phyloP scores from a whole-genome alignment of 2,113 vertebrate species.

The Odobenus rosmarus region DNA sequence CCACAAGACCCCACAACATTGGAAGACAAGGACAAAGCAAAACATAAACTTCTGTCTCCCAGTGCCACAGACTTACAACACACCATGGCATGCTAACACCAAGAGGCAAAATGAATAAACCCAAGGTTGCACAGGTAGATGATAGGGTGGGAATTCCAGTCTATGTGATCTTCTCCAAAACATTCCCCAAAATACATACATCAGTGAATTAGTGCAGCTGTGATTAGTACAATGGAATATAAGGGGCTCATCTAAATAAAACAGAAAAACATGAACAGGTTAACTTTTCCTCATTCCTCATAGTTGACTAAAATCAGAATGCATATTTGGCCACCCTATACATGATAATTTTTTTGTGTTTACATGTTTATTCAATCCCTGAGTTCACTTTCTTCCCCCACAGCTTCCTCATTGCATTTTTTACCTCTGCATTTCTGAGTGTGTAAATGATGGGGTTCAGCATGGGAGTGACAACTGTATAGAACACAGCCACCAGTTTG shows the following conservation, averaged over 20 bases:
- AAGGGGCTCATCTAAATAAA: not conserved
- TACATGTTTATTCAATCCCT: not conserved
- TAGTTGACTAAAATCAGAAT: not conserved
- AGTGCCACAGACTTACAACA: not conserved
- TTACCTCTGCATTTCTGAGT: slow-evolving; percentile 71
- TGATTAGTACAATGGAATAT: not conserved
- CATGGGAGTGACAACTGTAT: slow-evolving; percentile 54
- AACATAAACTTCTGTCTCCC: not conserved
- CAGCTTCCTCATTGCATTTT: too few species aligned
- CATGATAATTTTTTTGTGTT: not conserved
- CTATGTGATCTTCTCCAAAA: not conserved
- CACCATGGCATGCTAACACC: not conserved
- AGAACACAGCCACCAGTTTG: slow-evolving; percentile 70
- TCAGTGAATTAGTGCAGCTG: not conserved
- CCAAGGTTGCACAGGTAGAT: not conserved
- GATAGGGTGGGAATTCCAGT: not conserved
- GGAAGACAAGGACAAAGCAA: not conserved
- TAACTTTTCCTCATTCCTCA: not conserved
- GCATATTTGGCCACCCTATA: not conserved
- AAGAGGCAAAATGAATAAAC: not conserved
- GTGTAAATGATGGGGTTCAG: slow-evolving; percentile 73
- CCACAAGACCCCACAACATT: not conserved
- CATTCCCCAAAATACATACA: not conserved
- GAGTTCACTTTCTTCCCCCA: not conserved
- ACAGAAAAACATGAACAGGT: not conserved